Evolutionary conservation across 1,140 invertebrate species (phyloP).

Genomic region (Anoplophora glabripennis): DNA sequence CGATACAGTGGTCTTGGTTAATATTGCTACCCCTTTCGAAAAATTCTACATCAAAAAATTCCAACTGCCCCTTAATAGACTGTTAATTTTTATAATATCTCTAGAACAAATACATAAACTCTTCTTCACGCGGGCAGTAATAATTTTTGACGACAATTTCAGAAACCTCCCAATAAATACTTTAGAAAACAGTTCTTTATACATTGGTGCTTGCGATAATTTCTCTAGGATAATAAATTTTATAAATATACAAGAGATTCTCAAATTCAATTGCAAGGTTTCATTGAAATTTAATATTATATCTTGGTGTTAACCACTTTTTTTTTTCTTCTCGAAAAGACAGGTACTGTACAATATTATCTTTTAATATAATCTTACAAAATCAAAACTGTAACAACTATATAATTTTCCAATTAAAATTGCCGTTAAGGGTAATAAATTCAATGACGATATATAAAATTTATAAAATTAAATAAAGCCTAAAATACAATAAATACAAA

Average conservation of each 20-base stretch:
- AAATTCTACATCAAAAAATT: too few relatives aligned
- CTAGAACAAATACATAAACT: too few relatives aligned
- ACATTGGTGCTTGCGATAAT: not conserved
- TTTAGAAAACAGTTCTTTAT: constrained; percentile 1
- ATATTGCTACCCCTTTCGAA: too few relatives aligned
- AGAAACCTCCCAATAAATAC: constrained; percentile 4
- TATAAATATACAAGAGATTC: constrained; percentile 10
- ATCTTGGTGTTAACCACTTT: not conserved
- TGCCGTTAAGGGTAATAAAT: constrained; percentile 9
- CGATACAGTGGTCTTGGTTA: too few relatives aligned
- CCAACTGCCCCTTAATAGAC: too few relatives aligned
- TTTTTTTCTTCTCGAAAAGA: constrained; percentile 10
- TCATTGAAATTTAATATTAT: not conserved
- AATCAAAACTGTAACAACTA: constrained; percentile 14
- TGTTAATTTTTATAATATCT: too few relatives aligned
- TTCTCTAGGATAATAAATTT: not conserved
- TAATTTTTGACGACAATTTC: not conserved
- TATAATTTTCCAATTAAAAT: constrained; percentile 11
- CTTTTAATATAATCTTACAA: constrained; percentile 7
- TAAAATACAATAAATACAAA: constrained; percentile 15
- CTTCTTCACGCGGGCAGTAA: not conserved
- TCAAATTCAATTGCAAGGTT: not conserved
- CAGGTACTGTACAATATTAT: constrained; percentile 18
- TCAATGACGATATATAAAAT: constrained; percentile 17
- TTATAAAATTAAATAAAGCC: constrained; percentile 19